Evolutionary conservation across 2,888 invertebrate species (phyloP), one percentile per base, ranked within the genome.

Genomic region (Macroteleia sp.): DNA sequence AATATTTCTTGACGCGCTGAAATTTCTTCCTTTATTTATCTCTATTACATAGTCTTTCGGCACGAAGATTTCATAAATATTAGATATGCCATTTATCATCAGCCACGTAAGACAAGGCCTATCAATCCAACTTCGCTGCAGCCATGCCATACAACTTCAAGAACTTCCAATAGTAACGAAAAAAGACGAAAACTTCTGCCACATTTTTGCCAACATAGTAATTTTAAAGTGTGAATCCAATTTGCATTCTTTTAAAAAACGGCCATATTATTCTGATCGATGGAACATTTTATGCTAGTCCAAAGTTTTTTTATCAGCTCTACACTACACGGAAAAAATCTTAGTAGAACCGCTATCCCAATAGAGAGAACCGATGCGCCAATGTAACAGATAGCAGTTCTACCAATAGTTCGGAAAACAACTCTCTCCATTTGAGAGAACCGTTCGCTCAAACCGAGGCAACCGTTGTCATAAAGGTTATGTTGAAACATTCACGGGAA

Each of bases 281-380:
- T 17, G 41, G 57, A 2, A 57, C 42, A 19, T 57, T 57, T 28
- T 57, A n/a, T n/a, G n/a, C n/a, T n/a, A n/a, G n/a, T n/a, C n/a
- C n/a, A n/a, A n/a, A n/a, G n/a, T n/a, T n/a, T n/a, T n/a, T n/a
- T n/a, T n/a, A n/a, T n/a, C n/a, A n/a, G n/a, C n/a, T n/a, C n/a
- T n/a, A n/a, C n/a, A n/a, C n/a, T n/a, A n/a, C n/a, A n/a, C n/a
- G n/a, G n/a, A n/a, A n/a, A n/a, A n/a, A n/a, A n/a, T n/a, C n/a
- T n/a, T n/a, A n/a, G n/a, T n/a, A n/a, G n/a, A n/a, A n/a, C n/a
- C n/a, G n/a, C n/a, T n/a, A n/a, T n/a, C n/a, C n/a, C n/a, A n/a
- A n/a, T n/a, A n/a, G n/a, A n/a, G n/a, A n/a, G n/a, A n/a, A n/a
- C n/a, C n/a, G n/a, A n/a, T n/a, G n/a, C n/a, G n/a, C n/a, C n/a